Evolutionary conservation across 2,888 invertebrate species (phyloP).

Genomic region (Spisula solida): DNA sequence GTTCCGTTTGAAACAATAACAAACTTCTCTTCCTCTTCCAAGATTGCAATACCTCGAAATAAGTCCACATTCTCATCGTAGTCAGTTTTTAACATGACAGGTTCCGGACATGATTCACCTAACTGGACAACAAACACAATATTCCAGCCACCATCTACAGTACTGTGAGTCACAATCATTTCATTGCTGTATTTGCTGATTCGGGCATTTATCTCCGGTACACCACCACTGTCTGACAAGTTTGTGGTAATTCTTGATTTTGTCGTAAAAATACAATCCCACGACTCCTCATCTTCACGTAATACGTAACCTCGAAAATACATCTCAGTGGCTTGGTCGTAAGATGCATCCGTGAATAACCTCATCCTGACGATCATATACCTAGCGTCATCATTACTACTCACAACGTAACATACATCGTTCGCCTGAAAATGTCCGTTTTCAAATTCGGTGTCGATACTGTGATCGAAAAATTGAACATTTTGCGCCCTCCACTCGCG

Average conservation of each 20-base stretch:
- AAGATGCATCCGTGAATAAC: conserved; percentile 46
- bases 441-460: conserved; percentile 33
- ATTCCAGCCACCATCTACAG: conserved; percentile 53
- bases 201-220: conserved; percentile 56
- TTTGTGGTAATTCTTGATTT: conserved; percentile 43
- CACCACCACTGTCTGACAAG: conserved; percentile 36
- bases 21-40: conserved; percentile 49
- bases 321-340: conserved; percentile 53
- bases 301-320: conserved; percentile 58
- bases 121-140: conserved; percentile 46
- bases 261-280: conserved; percentile 54
- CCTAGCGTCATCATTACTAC: conserved; percentile 28
- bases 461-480: conserved; percentile 41
- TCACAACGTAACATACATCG: conserved; percentile 56
- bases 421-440: conserved; percentile 45
- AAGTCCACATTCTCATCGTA: conserved; percentile 48
- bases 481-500: conserved; percentile 42
- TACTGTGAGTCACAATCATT: conserved; percentile 58
- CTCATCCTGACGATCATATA: conserved; percentile 57
- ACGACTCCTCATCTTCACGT: conserved; percentile 30
- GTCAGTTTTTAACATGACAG: conserved; percentile 47
- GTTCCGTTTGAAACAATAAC: conserved; percentile 57
- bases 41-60: conserved; percentile 53
- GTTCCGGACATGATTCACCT: conserved; percentile 37
- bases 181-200: conserved; percentile 61